Evolutionary conservation across 2,888 invertebrate genomes (phyloP), one percentile per base, ranked within the genome.

Genomic region (Horisme vitalbata): DNA sequence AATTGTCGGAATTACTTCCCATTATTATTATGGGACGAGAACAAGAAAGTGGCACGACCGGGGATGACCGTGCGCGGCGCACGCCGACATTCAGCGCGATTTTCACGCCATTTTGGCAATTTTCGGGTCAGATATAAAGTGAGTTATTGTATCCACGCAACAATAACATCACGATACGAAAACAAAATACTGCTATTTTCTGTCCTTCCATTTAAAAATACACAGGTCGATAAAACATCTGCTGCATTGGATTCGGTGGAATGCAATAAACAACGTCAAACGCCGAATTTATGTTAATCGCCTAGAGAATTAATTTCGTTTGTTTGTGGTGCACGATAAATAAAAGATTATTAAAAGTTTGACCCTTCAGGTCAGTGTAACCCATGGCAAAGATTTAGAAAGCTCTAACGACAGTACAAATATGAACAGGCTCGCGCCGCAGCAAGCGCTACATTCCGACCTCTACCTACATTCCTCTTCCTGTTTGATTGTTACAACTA

Each of bases 371-470:
- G 46, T 51, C 47, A 52, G 37, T 30, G 32, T 35, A 31, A 65
- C 61, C 55, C 60, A 53, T 57, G 57, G 61, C 61, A 73, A 77
- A 81, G 79, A 75, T 77, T 77, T 74, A 72, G 75, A 79, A 73
- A 79, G 79, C 69, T 81, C 75, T 86, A 87, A 87, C 71, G 57
- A 75, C 70, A 75, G 61, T 63, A 64, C 83, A 87, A 88, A 88
- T 79, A 86, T 61, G 63, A 66, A 58, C 69, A 66, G 64, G 70
- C 75, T 71, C 71, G 70, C 67, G 65, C 66, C 67, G 66, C 66
- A 36, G 39, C 44, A 46, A 66, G 57, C 63, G 74, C 72, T 75
- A 74, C 83, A 83, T 83, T 79, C 82, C 83, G 51, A 65, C 60
- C 71, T 66, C 71, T 71, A 70, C 72, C 54, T 51, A 56, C 52